phyloP scores from a whole-genome alignment of 2,888 invertebrate species.

The Apoda limacodes region DNA sequence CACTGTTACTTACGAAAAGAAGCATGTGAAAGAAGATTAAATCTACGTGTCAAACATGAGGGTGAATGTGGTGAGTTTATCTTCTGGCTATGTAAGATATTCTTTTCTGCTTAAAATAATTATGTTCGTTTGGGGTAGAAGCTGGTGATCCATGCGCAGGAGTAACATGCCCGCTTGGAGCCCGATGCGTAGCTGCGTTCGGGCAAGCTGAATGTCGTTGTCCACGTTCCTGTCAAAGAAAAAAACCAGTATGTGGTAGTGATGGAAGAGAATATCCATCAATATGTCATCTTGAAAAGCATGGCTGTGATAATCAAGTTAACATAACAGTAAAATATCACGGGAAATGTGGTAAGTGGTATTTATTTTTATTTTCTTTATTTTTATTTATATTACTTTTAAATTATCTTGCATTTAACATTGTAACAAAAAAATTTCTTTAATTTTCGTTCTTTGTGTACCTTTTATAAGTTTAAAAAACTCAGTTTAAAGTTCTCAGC shows the following conservation, averaged over 20 bases:
- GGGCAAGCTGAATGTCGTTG: constrained; percentile 77
- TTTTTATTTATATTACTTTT: too few relatives aligned
- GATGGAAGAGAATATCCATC: constrained; percentile 90
- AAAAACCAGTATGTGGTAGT: constrained; percentile 88
- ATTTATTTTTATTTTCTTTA: too few relatives aligned
- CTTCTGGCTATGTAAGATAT: too few relatives aligned
- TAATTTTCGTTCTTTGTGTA: too few relatives aligned
- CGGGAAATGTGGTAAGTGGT: constrained; percentile 86
- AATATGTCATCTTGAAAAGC: constrained; percentile 85
- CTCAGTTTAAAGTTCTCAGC: too few relatives aligned
- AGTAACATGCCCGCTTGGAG: constrained; percentile 76
- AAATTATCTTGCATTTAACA: too few relatives aligned
- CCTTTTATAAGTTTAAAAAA: too few relatives aligned
- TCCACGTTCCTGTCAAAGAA: constrained; percentile 70
- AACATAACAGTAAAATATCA: constrained; percentile 84
- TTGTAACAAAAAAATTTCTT: too few relatives aligned
- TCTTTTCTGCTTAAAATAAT: too few relatives aligned
- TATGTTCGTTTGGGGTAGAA: too few relatives aligned
- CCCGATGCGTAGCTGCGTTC: constrained; percentile 74
- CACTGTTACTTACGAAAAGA: constrained; percentile 83
- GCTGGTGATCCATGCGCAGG: constrained; percentile 79
- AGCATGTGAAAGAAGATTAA: constrained; percentile 80
- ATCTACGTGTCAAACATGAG: constrained; percentile 77
- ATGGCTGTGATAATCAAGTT: constrained; percentile 79
- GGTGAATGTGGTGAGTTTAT: constrained; percentile 89